Conservation (phyloP, 2,888 invertebrate species). For the Leucoma salicis region DNA sequence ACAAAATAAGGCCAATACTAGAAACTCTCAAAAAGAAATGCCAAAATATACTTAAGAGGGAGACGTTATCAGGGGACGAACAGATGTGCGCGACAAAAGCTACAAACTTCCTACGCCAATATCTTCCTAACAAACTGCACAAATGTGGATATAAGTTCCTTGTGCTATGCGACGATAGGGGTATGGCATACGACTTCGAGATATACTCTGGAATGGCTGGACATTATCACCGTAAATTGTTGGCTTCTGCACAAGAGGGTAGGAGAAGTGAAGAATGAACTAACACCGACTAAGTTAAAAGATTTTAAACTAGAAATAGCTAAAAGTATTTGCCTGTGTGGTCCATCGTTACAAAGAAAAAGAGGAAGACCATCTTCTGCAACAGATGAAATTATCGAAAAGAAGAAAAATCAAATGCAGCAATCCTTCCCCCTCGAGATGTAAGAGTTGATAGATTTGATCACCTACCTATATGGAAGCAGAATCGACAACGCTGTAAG, state of each 20-base stretch:
- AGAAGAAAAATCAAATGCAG: neutral
- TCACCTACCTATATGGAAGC: constrained; percentile 1
- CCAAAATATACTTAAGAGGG: neutral
- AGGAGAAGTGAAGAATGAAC: too few relatives aligned
- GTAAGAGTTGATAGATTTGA: neutral
- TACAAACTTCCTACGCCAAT: constrained; percentile 14
- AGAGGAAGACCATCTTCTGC: too few relatives aligned
- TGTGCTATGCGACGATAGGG: constrained; percentile 16
- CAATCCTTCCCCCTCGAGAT: neutral
- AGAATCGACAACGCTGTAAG: neutral
- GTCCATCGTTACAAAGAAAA: too few relatives aligned
- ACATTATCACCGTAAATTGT: neutral
- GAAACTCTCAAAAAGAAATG: neutral
- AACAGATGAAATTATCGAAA: too few relatives aligned
- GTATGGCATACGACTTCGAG: constrained; percentile 10
- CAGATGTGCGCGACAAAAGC: neutral
- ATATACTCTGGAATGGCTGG: neutral
- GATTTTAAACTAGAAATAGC: too few relatives aligned
- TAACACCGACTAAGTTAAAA: too few relatives aligned
- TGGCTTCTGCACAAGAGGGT: too few relatives aligned
- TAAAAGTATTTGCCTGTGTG: too few relatives aligned
- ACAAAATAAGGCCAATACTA: too few relatives aligned
- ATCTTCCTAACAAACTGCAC: constrained; percentile 23
- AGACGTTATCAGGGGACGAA: neutral
- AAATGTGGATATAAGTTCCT: constrained; percentile 26